A percentile compares a stretch with the other conserved stretches of the same genome.
phyloP scores from a whole-genome alignment of 2,888 invertebrate genomes.

The Ophioninae sp. region DNA sequence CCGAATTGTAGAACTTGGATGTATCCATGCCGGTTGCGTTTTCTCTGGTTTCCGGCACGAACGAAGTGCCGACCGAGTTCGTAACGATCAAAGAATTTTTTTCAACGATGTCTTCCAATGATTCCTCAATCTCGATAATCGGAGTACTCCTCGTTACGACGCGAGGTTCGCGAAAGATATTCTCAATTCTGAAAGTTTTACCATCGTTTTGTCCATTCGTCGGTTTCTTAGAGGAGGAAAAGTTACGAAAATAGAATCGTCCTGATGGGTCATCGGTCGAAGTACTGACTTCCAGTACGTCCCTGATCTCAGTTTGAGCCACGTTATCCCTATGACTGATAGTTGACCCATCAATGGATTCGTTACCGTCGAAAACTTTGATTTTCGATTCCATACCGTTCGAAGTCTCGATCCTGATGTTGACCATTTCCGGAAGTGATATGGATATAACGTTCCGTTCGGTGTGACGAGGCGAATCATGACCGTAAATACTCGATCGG shows the following conservation, averaged over 20 bases:
- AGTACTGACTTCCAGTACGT: conserved; percentile 55
- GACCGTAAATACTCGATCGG: not conserved
- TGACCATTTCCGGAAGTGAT: conserved; percentile 74
- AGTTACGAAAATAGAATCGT: conserved; percentile 59
- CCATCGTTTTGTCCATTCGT: conserved; percentile 69
- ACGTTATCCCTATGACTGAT: conserved; percentile 64
- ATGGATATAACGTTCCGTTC: conserved; percentile 76
- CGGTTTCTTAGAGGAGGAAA: conserved; percentile 54
- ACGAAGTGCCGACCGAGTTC: conserved; percentile 73
- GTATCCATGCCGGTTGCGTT: conserved; percentile 61
- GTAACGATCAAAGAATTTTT: conserved; percentile 71
- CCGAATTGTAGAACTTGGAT: conserved; percentile 24
- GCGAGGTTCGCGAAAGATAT: conserved; percentile 72
- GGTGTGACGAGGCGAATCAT: conserved; percentile 38
- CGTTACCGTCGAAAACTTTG: conserved; percentile 66
- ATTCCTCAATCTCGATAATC: conserved; percentile 59
- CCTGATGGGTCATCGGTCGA: conserved; percentile 58
- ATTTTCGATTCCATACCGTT: conserved; percentile 73
- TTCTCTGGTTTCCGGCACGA: conserved; percentile 66
- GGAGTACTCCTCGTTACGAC: conserved; percentile 51
- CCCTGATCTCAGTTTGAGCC: conserved; percentile 70
- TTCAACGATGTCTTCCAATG: conserved; percentile 14
- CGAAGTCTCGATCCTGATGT: conserved; percentile 74
- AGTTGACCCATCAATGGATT: conserved; percentile 10
- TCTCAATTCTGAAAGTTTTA: conserved; percentile 73